Evolutionary conservation across 2,797 vertebrate species (phyloP), one percentile per base, ranked within the genome.

Genomic region (Helicolenus hilgendorfi): DNA sequence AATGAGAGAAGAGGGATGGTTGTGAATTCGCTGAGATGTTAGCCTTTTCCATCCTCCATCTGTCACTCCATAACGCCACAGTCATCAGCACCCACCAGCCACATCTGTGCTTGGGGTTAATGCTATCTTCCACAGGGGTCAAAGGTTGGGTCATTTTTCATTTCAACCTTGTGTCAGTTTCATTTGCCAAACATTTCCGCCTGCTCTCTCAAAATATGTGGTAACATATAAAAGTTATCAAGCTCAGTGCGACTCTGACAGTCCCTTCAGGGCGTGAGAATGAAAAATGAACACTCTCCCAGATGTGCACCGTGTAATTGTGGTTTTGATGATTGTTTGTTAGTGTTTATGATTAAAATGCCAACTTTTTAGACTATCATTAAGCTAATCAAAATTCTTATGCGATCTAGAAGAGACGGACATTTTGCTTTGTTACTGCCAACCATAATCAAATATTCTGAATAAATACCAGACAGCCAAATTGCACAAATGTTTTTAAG

Each of bases 281-380:
- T 85, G 65, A 91, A 64, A 91, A 89, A 91, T 69, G 67, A 93
- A 84, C 70, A 20, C 58, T 75, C 79, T 72, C 77, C 73, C 91
- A 91, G 91, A 93, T 91, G 78, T 73, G 49, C 33, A 20, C 67
- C 31, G 64, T 84, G 81, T 89, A 92, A 94, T 92, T 92, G 84
- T 83, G 56, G 81, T 91, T 89, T 89, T 73, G 71, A 87, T 91
- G 80, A 86, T 78, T 91, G 85, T 93, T 81, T 90, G 79, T 84
- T 77, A 26, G 67, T 86, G 82, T 89, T 86, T 88, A 81, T 90
- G 77, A 94, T 91, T 86, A 81, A 91, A 90, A 92, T 79, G 84
- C 89, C 90, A 94, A 93, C 90, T 83, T 85, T 90, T 82, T 80
- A 85, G 86, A 77, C 82, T 94, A 87, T 93, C 84, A 95, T 94